Evolutionary conservation across 2,797 vertebrate genomes (phyloP).

Genomic region (Poecilia wingei): DNA sequence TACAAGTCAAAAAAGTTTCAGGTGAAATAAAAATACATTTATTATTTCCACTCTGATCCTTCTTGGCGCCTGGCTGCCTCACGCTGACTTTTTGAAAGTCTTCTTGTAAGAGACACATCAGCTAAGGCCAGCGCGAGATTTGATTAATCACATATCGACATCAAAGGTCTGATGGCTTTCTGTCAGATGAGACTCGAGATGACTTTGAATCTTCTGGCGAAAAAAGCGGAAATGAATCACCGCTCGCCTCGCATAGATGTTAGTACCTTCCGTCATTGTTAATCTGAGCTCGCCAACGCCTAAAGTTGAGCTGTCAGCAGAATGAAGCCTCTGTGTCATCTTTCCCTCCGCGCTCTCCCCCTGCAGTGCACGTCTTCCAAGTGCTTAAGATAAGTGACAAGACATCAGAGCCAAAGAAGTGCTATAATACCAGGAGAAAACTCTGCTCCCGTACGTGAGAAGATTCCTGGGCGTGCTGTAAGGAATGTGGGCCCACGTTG

Average conservation of each 20-base stretch:
- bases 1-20: constrained; percentile 3
- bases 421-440: constrained; percentile 72
- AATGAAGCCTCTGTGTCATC: constrained; percentile 71
- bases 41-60: constrained; percentile 19
- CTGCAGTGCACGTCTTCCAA: constrained; percentile 66
- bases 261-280: constrained; percentile 69
- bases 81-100: constrained; percentile 18
- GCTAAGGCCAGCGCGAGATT: constrained; percentile 22
- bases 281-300: constrained; percentile 68
- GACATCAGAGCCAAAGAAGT: constrained; percentile 74
- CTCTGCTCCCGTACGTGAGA: constrained; percentile 52
- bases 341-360: constrained; percentile 46
- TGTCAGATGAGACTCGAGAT: constrained; percentile 53
- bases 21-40: constrained; percentile 15
- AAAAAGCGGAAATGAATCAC: constrained; percentile 58
- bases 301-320: constrained; percentile 79
- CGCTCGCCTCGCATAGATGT: constrained; percentile 59
- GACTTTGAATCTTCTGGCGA: constrained; percentile 54
- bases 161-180: constrained; percentile 46
- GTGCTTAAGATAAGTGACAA: constrained; percentile 82
- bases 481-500: constrained; percentile 18
- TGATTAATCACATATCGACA: constrained; percentile 46
- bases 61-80: neutral
- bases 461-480: constrained; percentile 42
- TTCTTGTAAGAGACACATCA: constrained; percentile 20